Base-by-base conservation (phyloP, 37 sponge, comb jelly and placozoan species). In the Dysidea cf. avara region DNA sequence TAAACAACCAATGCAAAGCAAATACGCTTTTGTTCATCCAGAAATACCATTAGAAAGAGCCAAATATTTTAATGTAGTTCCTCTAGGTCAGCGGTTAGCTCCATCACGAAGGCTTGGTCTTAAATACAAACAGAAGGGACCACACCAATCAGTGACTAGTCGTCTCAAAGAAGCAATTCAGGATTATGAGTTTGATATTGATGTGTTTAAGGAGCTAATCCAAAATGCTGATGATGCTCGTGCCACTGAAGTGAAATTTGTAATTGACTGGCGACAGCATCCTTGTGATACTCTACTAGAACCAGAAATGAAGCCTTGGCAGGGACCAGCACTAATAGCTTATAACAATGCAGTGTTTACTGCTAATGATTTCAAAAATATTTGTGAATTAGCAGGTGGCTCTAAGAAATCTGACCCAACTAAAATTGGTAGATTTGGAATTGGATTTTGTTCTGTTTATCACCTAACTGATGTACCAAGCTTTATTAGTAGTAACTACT, bases 151-250 rank as follows among this genome's bases (percentile, higher is more conserved):
- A 14, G 46, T 92, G 21, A 92, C 88, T 39, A 43, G 69, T 2
- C 56, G 93, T 25, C 69, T 92, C 5, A 64, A 36, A 14, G 57
- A 73, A 2, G 87, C 87, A 11, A 64, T 92, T 49, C 33, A 74
- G 48, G 93, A 80, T 17, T 92, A 92, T 61, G 69, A 64, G 26
- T 69, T 43, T 35, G 60, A 84, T 59, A 78, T 79, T 59, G 88
- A 83, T 48, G 80, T 92, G 30, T 80, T 92, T 50, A 92, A 92
- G 40, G 93, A 92, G 58, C 66, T 92, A 1, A 79, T 87, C 35
- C 93, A 92, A 64, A 92, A 92, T 87, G 93, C 93, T 59, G 93
- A 92, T 66, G 93, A 92, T 84, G 93, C 93, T 20, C 61, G 61
- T 28, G 93, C 93, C 14, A 80, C 61, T 17, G 61, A 84, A 47